Evolutionary conservation across 2,113 vertebrate genomes (phyloP), one percentile per base, ranked within the genome.

Genomic region (Misgurnus anguillicaudatus): DNA sequence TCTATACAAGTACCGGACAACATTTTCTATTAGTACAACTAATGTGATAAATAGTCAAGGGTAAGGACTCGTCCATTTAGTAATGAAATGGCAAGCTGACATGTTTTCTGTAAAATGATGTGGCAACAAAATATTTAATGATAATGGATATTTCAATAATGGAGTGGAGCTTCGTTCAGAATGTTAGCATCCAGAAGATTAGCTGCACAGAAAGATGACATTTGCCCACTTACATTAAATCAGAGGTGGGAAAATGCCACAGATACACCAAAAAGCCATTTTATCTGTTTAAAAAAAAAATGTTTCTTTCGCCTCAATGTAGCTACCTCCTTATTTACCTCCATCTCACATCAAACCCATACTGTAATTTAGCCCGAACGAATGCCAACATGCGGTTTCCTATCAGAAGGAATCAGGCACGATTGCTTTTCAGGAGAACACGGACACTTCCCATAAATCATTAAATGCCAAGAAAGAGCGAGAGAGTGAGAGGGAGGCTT

Each of bases 381-480:
- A 42, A 60, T 79, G 67, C 77, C 73, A 79, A 85, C 87, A 86
- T 9, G 78, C 87, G 85, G 85, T 87, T 87, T 86, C 86, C 87
- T 77, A 86, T 87, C 80, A 78, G 76, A 79, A 75, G 69, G 70
- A 90, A 88, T 90, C 83, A 62, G 81, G 88, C 74, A 77, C 65
- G 80, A 85, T 82, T 86, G 86, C 65, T 72, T 89, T 90, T 89
- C 85, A 87, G 66, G 66, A 82, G 60, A 75, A 83, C 84, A 83
- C 78, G 78, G 85, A 85, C 70, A 79, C 80, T 77, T 79, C 85
- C 82, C 80, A 86, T 87, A 86, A 88, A 89, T 90, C 82, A 84
- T 51, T 42, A 17, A 55, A 78, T 11, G 11, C 36, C 24, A 3
- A 31, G 67, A 69, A 31, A 24, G 42, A 51, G 48, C 57, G 47